Base-by-base conservation (phyloP, 1,140 invertebrate species). In the Temnothorax curvispinosus region DNA sequence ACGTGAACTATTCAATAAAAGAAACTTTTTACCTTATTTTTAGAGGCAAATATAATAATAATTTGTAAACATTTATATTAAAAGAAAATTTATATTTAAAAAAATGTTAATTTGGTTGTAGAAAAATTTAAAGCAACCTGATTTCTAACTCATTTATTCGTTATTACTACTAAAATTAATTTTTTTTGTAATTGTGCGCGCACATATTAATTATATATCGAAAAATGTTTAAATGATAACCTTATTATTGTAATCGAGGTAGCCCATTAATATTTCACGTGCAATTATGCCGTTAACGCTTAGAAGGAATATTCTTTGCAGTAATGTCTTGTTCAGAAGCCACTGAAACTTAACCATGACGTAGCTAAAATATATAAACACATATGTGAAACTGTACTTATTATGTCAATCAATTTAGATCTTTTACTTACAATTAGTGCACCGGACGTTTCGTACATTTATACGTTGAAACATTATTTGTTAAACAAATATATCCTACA, bases 161-260 rank as follows among this genome's bases (percentile, higher is more conserved):
- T 74, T 74, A 13, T 13, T n/a, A 38, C 38, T 21, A 38, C 38
- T 41, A 56, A 54, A 54, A 32, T 74, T 38, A 21, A 75, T 54
- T 3, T 21, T 21, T 38, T 5, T 56, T 56, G 2, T 32, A 74
- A 54, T 38, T 74, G 1, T 6, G 5, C 9, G 9, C 9, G 11
- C 5, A 35, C 35, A 75, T 27, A 47, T 18, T 77, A 18, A 77
- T 44, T 60, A 60, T 1, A 44, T 62, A 18, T 77, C 3, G 13
- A 78, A 65, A 18, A 0, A 35, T 56, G 1, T 32, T 21, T n/a
- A 58, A 67, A 72, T 56, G 27, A 41, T 88, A 78, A 92, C 92
- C 62, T 92, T 38, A 38, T 71, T 85, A 52, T 93, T 88, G 71
- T 92, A 93, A 18, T 90, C 65, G 21, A 71, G 8, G n/a, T 93